Base-by-base conservation (phyloP, 2,888 invertebrate genomes). In the Pachycephus smyrnensis region DNA sequence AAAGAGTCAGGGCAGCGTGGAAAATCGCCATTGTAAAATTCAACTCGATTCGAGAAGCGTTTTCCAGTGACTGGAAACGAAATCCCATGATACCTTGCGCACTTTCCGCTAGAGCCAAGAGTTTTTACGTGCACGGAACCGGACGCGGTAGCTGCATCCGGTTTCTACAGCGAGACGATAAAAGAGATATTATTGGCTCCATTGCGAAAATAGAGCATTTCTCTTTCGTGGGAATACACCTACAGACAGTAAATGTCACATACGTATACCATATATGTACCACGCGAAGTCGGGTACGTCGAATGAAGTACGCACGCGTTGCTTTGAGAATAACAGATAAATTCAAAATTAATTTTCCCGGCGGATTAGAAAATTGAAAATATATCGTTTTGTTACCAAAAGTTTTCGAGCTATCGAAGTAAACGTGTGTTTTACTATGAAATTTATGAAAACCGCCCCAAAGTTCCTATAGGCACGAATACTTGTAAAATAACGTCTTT, bases 251-350 rank as follows among this genome's bases (percentile, higher is more conserved):
- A 55, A 55, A 55, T 55, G 2, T 9, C 23, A 55, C 23, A 2
- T 9, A 9, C 55, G 9, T 23, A 55, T 2, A 35, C 1, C 2
- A 35, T 35, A 9, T 35, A 35, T 1, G 9, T 35, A 23, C 15
- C 40, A 6, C 6, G 35, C 11, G 1, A 33, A 33, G 33, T 33
- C 2, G 1, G 15, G 1, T 40, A 15, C 15, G 15, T 4, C n/a
- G n/a, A 1, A 1, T 1, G 2, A 37, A 37, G 4, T 37, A 15
- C 2, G 4, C 6, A 4, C 40, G 15, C 1, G 15, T 15, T 6
- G 15, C 15, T 40, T 15, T 1, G 23, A 9, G 55, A 76, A 78
- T 83, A 86, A 82, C 83, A 86, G 79, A 82, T 85, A 83, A 85
- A 83, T 86, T 76, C 69, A 73, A 79, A 82, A 77, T 82, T 81